Percentiles rank a stretch among this genome's conserved stretches.
Evolutionary conservation across 2,113 vertebrate species (phyloP).

Genomic region (Aptenodytes forsteri): DNA sequence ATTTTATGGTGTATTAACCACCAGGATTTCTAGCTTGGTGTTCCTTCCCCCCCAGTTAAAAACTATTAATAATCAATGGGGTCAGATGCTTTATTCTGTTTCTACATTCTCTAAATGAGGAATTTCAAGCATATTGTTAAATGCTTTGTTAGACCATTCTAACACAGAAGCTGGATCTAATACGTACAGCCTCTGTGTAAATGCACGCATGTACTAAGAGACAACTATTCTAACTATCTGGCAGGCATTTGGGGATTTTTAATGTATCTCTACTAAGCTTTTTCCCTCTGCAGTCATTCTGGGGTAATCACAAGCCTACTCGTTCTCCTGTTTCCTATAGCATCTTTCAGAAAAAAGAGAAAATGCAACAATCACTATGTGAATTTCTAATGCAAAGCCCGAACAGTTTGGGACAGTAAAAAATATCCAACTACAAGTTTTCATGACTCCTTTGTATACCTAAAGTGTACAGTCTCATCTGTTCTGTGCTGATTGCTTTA

Average conservation of each 20-base stretch:
- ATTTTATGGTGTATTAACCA: background rate
- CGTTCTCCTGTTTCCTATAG: background rate
- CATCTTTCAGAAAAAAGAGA: background rate
- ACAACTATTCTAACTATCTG: background rate
- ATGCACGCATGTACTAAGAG: background rate
- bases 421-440: background rate
- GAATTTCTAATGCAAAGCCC: background rate
- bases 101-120: background rate
- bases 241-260: background rate
- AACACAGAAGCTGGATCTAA: fast-evolving
- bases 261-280: background rate
- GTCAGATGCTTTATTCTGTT: background rate
- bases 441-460: background rate
- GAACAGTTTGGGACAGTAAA: background rate
- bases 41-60: background rate
- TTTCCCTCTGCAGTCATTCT: background rate
- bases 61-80: background rate
- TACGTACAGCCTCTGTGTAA: background rate
- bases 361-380: fast-evolving
- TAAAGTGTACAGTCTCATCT: too few relatives aligned
- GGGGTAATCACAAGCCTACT: background rate
- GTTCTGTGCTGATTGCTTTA: background rate
- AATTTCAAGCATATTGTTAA: background rate
- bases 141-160: background rate
- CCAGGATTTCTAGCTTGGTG: background rate